Base-by-base conservation (phyloP, 35 echinoderm and acorn worm genomes). In the Heliocidaris tuberculata region DNA sequence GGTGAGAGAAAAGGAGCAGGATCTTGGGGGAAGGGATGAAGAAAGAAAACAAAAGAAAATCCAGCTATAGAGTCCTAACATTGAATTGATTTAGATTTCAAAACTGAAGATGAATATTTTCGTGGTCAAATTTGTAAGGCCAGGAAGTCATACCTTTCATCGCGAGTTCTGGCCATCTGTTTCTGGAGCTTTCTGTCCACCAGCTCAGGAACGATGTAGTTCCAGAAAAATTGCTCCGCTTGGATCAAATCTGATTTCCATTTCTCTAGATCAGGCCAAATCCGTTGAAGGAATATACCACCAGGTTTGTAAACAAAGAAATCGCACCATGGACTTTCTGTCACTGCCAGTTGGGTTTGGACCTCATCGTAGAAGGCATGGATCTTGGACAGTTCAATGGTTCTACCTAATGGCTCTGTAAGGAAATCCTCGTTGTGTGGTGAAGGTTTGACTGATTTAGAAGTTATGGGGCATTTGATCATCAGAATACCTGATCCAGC, bases 221-320 rank as follows among this genome's bases (percentile, higher is more conserved):
- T 52, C 50, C 50, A 7, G 50, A 70, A 70, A 21, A 27, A 70
- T 27, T 70, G 60, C 60, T 70, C 60, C 60, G 60, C 60, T 70
- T 70, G 16, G 24, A 70, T 70, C 16, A 21, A 16, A 24, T 70
- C 4, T 16, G 27, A 70, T 24, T 70, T 70, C 60, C 60, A 70
- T 70, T 70, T 5, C 7, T 6, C 5, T 2, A 3, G 17, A 27
- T 21, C 17, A 16, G 60, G 60, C 27, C 60, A 6, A 24, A 70
- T 70, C 27, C 60, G 19, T 70, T 70, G 60, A 27, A 70, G 6
- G 60, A 70, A 70, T 6, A 13, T 24, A 6, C 13, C 13, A 24
- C 60, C 60, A 16, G 0, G 17, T 6, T 88, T 93, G 86, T 94
- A 97, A 2, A 97, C 96, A 95, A 95, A 97, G 49, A 97, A 97